Conservation (phyloP, 1,140 invertebrate genomes). For the Drosophila funebris region DNA sequence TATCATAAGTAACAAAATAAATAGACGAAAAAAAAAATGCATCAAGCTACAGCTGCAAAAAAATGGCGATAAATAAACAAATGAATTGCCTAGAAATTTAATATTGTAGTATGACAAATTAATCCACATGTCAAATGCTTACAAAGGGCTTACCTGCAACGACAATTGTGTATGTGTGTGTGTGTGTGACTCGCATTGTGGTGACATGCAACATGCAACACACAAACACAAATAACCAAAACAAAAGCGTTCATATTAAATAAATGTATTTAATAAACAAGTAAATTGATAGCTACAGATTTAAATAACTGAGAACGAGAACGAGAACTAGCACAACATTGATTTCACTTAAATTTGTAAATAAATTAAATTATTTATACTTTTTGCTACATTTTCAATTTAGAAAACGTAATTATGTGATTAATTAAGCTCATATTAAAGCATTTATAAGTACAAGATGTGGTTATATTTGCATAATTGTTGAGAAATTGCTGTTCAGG, state of each 20-base stretch:
- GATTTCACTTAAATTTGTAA: too few species aligned
- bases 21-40: background rate
- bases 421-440: too few species aligned
- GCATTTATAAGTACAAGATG: too few species aligned
- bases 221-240: background rate
- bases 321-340: too few species aligned
- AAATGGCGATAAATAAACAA: conserved; percentile 21
- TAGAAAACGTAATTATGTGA: too few species aligned
- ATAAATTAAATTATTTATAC: too few species aligned
- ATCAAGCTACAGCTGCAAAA: background rate
- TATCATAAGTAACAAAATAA: background rate
- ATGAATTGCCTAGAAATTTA: conserved; percentile 34
- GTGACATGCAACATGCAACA: background rate
- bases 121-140: conserved; percentile 36
- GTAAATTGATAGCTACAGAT: background rate
- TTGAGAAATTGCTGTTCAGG: too few species aligned
- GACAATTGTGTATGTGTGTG: background rate
- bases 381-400: too few species aligned
- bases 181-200: background rate
- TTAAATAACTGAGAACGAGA: background rate
- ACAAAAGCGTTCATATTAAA: background rate
- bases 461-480: too few species aligned
- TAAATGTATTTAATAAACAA: background rate
- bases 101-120: conserved; percentile 38
- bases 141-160: conserved; percentile 6